Evolutionary conservation across 2,888 invertebrate species (phyloP), one percentile per base, ranked within the genome.

Genomic region (Carpatolechia fugitivella): DNA sequence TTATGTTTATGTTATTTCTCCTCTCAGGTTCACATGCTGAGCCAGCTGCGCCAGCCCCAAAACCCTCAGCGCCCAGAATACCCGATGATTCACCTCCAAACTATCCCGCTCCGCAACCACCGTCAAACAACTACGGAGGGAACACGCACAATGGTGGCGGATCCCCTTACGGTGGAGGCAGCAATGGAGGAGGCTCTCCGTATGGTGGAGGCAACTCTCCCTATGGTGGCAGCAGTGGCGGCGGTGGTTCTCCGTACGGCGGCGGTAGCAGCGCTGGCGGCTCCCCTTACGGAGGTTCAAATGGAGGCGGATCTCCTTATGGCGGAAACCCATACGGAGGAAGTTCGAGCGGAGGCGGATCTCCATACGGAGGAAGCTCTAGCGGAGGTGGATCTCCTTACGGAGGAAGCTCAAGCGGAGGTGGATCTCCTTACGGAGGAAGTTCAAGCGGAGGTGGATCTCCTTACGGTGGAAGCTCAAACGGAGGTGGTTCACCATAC

Each of bases 31-130:
- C 85, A 6, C 79, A 90, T 58, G 65, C 86, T 1, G 82, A 81
- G 55, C 88, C 90, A 29, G 68, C 75, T 1, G 70, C 73, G 52
- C 84, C 76, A n/a, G 67, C 63, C 2, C 68, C 82, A 0, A 79
- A 69, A 38, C 75, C 77, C 1, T 58, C 70, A 14, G 68, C 76
- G 16, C 78, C 81, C 0, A 78, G 72, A 50, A 85, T 83, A 11
- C 82, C 85, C 31, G 71, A 78, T 52, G 87, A 90, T 54, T 74
- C 79, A 1, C 65, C 78, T 1, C 90, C 91, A 3, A 80, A 75
- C 62, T 90, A 90, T 67, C 80, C 86, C 7, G 82, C 90, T n/a
- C 90, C 90, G 0, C 80, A 84, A 0, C 84, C 89, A 0, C 88
- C 40, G 10, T 38, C 89, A 14, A 58, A 54, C 44, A 40, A 38